phyloP scores from a whole-genome alignment of 2,797 vertebrate species.

The Rhinoraja longicauda region DNA sequence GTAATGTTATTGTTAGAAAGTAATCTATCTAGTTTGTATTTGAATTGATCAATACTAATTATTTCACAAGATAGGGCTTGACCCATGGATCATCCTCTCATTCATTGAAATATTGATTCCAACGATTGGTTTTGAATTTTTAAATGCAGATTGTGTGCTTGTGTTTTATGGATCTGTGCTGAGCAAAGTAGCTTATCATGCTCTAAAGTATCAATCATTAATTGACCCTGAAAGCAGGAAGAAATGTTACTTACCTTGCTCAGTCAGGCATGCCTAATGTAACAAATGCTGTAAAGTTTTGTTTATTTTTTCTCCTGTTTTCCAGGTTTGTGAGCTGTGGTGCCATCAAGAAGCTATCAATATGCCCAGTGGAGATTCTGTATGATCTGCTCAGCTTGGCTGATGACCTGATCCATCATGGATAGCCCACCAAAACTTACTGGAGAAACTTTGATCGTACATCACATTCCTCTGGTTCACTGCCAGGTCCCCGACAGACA shows the following conservation, averaged over 20 bases:
- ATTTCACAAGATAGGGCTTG: neutral
- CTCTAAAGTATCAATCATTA: neutral
- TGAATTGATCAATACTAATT: constrained; percentile 13
- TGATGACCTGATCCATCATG: constrained; percentile 67
- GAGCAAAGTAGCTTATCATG: neutral
- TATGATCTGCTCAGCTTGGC: constrained; percentile 53
- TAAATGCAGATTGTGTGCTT: neutral
- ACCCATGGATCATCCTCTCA: neutral
- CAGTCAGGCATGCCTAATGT: neutral
- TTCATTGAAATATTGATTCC: neutral
- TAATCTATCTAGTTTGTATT: neutral
- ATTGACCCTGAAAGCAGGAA: neutral
- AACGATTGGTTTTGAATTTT: neutral
- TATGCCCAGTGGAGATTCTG: constrained; percentile 47
- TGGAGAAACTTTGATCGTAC: constrained; percentile 91
- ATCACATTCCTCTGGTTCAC: constrained; percentile 95
- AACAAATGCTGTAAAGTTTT: neutral
- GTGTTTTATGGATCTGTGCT: neutral
- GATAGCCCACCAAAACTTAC: constrained; percentile 84
- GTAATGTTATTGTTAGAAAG: neutral
- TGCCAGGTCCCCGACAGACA: constrained; percentile 81
- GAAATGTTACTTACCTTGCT: neutral
- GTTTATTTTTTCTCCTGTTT: constrained; percentile 39
- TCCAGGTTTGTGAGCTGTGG: constrained; percentile 44
- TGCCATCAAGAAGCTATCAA: constrained; percentile 41